A percentile compares a stretch with the other conserved stretches of the same genome.
These are phyloP conservation scores for Pitangus sulphuratus DNA, from an alignment of 2,797 vertebrate genomes.

Conservation along the genomic window DNA sequence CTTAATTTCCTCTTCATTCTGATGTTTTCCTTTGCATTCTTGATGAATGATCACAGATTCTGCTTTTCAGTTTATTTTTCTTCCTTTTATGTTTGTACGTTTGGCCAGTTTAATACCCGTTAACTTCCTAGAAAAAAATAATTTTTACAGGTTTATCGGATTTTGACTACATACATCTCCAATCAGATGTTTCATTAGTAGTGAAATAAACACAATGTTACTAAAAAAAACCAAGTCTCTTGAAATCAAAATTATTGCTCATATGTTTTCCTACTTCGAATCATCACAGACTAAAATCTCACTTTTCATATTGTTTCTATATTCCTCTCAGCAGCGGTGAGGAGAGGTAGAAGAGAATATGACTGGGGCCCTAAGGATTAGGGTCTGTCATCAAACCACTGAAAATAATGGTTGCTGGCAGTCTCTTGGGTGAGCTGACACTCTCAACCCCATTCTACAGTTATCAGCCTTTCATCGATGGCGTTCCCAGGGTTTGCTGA, in stretches of 20 bases:
- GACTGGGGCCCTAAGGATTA: neutral
- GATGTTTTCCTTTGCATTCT: slow-evolving; percentile 60
- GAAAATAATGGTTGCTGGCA: neutral
- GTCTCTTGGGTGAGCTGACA: neutral
- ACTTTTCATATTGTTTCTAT: neutral
- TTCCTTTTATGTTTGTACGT: slow-evolving; percentile 47
- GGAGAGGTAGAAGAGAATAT: neutral
- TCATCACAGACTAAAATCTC: neutral
- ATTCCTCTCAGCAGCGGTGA: neutral
- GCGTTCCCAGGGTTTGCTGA: neutral
- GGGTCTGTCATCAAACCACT: neutral
- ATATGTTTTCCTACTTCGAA: neutral
- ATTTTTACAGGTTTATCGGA: slow-evolving; percentile 31
- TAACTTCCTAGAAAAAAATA: slow-evolving; percentile 51
- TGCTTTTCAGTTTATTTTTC: slow-evolving; percentile 61
- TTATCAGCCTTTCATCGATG: accelerated
- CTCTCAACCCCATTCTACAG: neutral
- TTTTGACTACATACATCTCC: slow-evolving; percentile 22
- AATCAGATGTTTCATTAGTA: slow-evolving; percentile 15
- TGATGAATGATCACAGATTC: slow-evolving; percentile 56
- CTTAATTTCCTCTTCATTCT: slow-evolving; percentile 54
- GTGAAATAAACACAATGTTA: neutral
- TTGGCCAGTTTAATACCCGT: slow-evolving; percentile 50
- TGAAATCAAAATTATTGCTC: neutral
- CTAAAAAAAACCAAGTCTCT: neutral